Percentiles rank a stretch among this genome's conserved stretches.
phyloP scores from a whole-genome alignment of 2,888 invertebrate species.

The Drosophila nr. fundita region DNA sequence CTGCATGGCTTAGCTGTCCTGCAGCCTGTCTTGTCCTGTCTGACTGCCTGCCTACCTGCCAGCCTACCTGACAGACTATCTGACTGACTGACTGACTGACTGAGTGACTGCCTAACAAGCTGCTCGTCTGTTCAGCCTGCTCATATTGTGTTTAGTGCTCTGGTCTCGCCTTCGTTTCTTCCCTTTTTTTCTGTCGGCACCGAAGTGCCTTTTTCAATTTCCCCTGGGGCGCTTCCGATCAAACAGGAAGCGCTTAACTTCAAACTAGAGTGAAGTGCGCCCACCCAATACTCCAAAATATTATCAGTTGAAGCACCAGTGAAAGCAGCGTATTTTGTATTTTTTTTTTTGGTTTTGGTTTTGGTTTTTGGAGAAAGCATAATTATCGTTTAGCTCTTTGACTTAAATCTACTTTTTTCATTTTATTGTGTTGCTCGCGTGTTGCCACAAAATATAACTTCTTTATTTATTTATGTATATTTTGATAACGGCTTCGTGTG shows the following conservation, averaged over 20 bases:
- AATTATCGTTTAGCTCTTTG: too few relatives aligned
- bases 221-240: slow-evolving; percentile 84
- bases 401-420: too few relatives aligned
- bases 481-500: neutral
- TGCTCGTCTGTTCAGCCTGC: slow-evolving; percentile 26
- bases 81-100: slow-evolving; percentile 39
- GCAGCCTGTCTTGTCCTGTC: slow-evolving; percentile 15
- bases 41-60: slow-evolving; percentile 26
- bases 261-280: slow-evolving; percentile 68
- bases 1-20: slow-evolving; percentile 61
- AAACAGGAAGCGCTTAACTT: slow-evolving; percentile 85
- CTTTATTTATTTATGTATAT: neutral
- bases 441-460: too few relatives aligned
- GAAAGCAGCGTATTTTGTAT: slow-evolving; percentile 15
- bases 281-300: slow-evolving; percentile 26
- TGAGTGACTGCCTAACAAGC: slow-evolving; percentile 57
- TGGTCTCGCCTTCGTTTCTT: slow-evolving; percentile 37
- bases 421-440: too few relatives aligned
- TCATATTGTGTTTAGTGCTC: slow-evolving; percentile 67
- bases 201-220: slow-evolving; percentile 83
- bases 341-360: too few relatives aligned
- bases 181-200: slow-evolving; percentile 58
- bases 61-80: slow-evolving; percentile 22
- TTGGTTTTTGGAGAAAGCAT: too few relatives aligned
- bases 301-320: slow-evolving; percentile 29